These are phyloP conservation scores for Riparia riparia DNA, from an alignment of 2,113 vertebrate species.

Conservation along the genomic window DNA sequence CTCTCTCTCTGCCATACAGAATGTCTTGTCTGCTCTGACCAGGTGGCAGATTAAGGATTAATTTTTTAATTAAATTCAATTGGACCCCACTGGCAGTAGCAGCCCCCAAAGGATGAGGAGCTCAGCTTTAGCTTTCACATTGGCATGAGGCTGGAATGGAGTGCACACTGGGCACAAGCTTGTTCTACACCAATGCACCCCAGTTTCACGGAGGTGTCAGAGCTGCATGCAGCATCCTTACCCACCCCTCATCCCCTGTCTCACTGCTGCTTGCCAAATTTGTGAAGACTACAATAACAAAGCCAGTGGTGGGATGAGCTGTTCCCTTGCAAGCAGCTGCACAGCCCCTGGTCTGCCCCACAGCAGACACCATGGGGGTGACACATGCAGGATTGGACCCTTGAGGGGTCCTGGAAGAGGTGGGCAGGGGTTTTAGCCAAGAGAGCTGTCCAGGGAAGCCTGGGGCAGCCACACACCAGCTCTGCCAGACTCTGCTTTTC, in stretches of 20 bases:
- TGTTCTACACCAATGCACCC: neutral
- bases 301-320: neutral
- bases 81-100: neutral
- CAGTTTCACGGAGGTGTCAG: neutral
- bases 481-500: neutral
- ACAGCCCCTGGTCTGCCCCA: neutral
- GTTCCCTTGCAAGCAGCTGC: neutral
- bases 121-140: neutral
- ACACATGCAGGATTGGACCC: neutral
- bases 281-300: neutral
- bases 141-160: fast-evolving
- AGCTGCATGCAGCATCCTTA: neutral
- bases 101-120: neutral
- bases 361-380: fast-evolving
- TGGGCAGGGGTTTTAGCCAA: neutral
- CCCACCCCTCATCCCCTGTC: neutral
- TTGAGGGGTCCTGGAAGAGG: neutral
- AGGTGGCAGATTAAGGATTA: neutral
- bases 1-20: neutral
- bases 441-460: neutral
- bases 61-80: neutral
- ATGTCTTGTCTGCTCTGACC: neutral
- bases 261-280: neutral
- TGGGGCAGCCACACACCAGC: fast-evolving
- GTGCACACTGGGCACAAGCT: fast-evolving